Evolutionary conservation across 2,888 invertebrate genomes (phyloP).

Genomic region (Flabesymbios commensalis): DNA sequence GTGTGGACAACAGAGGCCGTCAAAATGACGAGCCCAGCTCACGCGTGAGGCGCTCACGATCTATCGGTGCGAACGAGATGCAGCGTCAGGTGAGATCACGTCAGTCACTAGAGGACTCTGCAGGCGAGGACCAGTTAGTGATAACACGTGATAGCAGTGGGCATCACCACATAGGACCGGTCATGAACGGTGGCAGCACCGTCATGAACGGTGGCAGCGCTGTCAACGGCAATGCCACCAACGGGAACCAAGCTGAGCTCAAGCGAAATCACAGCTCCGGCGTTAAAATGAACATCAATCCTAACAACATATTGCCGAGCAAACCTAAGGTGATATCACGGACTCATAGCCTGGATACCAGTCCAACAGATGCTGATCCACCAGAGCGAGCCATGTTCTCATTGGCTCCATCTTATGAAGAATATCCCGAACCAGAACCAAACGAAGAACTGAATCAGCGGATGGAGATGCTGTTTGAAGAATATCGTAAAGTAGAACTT

Average conservation of each 20-base stretch:
- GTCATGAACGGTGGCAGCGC: no score
- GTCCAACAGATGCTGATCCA: not conserved
- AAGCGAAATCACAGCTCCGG: not conserved
- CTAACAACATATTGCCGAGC: not conserved
- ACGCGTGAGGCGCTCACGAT: no score
- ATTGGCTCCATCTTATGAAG: not conserved
- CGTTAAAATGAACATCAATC: not conserved
- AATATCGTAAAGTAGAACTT: conserved; percentile 43
- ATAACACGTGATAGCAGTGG: no score
- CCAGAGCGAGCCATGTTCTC: not conserved
- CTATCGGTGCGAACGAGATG: no score
- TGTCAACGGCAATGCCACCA: no score
- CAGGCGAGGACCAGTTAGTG: no score
- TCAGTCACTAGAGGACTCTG: no score
- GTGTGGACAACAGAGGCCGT: no score
- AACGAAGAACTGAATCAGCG: conserved; percentile 51
- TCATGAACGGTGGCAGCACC: no score
- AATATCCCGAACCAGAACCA: conserved; percentile 50
- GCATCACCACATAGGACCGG: no score
- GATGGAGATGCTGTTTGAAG: conserved; percentile 56
- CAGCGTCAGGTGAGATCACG: no score
- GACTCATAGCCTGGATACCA: not conserved
- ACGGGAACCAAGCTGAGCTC: not conserved
- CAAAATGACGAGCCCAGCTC: no score
- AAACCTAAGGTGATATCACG: not conserved